Conservation (phyloP, 1,140 invertebrate species). For the Calephelis nemesis region DNA sequence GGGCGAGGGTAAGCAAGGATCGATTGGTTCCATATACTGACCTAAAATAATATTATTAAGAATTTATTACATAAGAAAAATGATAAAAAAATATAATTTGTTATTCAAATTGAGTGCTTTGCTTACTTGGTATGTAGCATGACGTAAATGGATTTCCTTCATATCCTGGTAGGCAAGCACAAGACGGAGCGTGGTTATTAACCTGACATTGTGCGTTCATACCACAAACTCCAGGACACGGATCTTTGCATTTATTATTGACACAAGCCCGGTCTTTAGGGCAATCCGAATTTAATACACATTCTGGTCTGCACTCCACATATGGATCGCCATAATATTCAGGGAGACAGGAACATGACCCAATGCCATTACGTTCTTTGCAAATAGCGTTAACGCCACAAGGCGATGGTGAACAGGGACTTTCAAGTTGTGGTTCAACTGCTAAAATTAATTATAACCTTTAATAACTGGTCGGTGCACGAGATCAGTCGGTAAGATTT, state of each 20-base stretch:
- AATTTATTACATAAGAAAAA: not conserved
- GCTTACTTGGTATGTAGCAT: conserved; percentile 70
- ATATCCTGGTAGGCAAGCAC: conserved; percentile 83
- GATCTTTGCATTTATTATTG: conserved; percentile 84
- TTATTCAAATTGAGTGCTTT: not conserved
- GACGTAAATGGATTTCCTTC: conserved; percentile 87
- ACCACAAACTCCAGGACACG: conserved; percentile 83
- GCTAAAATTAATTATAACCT: conserved; percentile 44
- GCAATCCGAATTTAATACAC: conserved; percentile 85
- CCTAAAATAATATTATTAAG: conserved; percentile 49
- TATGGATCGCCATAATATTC: conserved; percentile 87
- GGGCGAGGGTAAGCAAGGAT: conserved; percentile 84
- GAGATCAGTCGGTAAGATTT: not conserved
- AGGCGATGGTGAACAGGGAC: conserved; percentile 83
- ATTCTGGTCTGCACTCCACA: conserved; percentile 87
- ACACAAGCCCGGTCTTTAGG: conserved; percentile 81
- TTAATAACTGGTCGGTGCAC: conserved; percentile 17
- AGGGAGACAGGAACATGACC: conserved; percentile 85
- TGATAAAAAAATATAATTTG: not conserved
- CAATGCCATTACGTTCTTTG: conserved; percentile 85
- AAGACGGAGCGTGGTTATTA: conserved; percentile 85
- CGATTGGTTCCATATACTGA: conserved; percentile 69
- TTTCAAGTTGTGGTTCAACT: conserved; percentile 67
- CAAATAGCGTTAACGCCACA: conserved; percentile 91
- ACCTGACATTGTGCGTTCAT: conserved; percentile 85